Evolutionary conservation across 2,113 vertebrate genomes (phyloP).

Genomic region (Gracilinanus agilis): DNA sequence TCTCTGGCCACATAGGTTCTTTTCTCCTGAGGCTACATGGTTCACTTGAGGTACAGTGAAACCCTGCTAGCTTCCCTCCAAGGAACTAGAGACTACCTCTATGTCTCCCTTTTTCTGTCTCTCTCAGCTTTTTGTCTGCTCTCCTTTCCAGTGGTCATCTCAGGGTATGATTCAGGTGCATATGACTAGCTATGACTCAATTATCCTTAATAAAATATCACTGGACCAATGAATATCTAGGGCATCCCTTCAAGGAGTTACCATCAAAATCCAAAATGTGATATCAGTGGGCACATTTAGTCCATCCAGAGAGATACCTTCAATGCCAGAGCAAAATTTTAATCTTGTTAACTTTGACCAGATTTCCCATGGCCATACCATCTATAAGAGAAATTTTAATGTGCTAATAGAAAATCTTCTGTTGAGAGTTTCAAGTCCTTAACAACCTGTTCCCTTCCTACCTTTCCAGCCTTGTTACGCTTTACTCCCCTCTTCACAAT

Average conservation of each 20-base stretch:
- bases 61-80: background rate
- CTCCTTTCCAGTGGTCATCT: background rate
- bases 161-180: background rate
- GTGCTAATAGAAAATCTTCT: too few relatives aligned
- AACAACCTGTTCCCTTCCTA: too few relatives aligned
- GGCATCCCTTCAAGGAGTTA: background rate
- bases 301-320: background rate
- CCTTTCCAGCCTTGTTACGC: too few relatives aligned
- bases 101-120: background rate
- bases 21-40: background rate
- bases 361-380: background rate
- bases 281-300: background rate
- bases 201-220: background rate
- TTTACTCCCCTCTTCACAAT: too few relatives aligned
- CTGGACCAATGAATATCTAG: background rate
- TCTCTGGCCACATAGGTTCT: background rate
- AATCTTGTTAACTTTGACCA: background rate
- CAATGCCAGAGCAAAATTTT: background rate
- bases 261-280: background rate
- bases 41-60: background rate
- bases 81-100: background rate
- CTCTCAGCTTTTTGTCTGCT: background rate
- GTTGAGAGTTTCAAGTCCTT: too few relatives aligned
- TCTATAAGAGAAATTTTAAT: background rate
- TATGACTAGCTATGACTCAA: background rate